Conservation (phyloP, 1,140 invertebrate species). For the Apolygus lucorum region DNA sequence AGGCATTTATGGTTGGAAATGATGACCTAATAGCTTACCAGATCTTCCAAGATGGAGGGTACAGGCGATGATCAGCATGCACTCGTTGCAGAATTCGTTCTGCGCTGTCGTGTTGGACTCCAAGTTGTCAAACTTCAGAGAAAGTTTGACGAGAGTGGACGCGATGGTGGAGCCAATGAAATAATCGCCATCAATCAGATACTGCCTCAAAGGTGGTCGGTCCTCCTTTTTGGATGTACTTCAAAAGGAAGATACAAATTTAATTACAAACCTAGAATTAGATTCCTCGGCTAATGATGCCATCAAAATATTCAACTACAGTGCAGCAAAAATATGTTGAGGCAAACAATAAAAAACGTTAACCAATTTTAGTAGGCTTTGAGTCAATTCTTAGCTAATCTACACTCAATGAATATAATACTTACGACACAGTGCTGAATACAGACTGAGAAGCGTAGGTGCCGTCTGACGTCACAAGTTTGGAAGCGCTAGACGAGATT, state of each 20-base stretch:
- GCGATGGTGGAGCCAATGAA: conserved; percentile 89
- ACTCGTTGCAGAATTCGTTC: conserved; percentile 67
- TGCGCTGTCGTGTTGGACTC: conserved; percentile 46
- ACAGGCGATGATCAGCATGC: conserved; percentile 60
- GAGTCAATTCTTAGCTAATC: no score
- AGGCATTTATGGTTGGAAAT: no score
- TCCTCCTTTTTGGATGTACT: conserved; percentile 48
- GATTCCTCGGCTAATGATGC: no score
- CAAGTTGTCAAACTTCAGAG: conserved; percentile 58
- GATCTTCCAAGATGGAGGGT: conserved; percentile 68
- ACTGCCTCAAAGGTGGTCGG: conserved; percentile 72
- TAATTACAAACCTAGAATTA: background rate
- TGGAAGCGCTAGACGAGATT: conserved; percentile 36
- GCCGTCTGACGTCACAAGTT: conserved; percentile 92
- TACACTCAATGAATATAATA: conserved; percentile 29
- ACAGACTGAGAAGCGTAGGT: conserved; percentile 98
- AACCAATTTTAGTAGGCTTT: no score
- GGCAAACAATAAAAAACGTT: no score
- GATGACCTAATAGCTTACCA: no score
- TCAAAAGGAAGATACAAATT: conserved; percentile 1
- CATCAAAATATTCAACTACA: no score
- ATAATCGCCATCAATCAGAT: conserved; percentile 90
- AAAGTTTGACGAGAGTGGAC: conserved; percentile 84
- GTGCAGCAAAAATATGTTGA: no score
- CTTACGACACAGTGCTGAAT: conserved; percentile 70